phyloP scores from a whole-genome alignment of 1,140 invertebrate species.

The Aphaenogaster floridana region DNA sequence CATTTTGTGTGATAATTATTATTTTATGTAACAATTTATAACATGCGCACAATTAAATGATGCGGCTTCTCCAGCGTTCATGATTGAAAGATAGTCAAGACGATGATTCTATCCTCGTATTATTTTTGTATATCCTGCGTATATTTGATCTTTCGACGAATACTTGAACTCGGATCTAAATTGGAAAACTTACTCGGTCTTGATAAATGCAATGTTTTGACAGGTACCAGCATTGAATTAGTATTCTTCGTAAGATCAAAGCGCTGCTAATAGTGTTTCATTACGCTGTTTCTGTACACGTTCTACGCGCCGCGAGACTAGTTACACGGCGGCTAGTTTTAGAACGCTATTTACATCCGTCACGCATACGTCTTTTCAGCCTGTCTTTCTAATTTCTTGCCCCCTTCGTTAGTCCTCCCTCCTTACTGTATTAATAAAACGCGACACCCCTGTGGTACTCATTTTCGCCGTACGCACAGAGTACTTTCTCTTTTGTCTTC shows the following conservation, averaged over 20 bases:
- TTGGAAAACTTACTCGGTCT: slow-evolving; percentile 22
- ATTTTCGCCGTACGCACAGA: slow-evolving; percentile 36
- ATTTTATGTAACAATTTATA: slow-evolving; percentile 16
- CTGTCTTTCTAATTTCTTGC: slow-evolving; percentile 14
- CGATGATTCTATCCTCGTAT: neutral
- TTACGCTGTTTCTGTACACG: slow-evolving; percentile 44
- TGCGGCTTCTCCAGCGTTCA: neutral
- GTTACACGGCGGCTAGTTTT: slow-evolving; percentile 42
- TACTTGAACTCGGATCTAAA: neutral
- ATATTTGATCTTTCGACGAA: slow-evolving; percentile 17
- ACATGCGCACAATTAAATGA: neutral
- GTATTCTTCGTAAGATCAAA: slow-evolving; percentile 41
- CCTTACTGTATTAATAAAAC: slow-evolving; percentile 10
- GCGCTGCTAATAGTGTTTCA: slow-evolving; percentile 48
- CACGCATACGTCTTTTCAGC: slow-evolving; percentile 10
- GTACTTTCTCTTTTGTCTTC: slow-evolving; percentile 66
- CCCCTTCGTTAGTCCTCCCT: neutral
- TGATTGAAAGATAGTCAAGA: neutral
- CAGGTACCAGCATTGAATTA: slow-evolving; percentile 41
- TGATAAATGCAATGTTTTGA: slow-evolving; percentile 43
- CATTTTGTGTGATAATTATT: neutral
- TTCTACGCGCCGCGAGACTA: slow-evolving; percentile 3
- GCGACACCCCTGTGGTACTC: neutral
- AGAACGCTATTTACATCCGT: slow-evolving; percentile 38
- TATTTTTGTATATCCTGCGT: neutral